Evolutionary conservation across 2,113 vertebrate species (phyloP).

Genomic region (Anguilla rostrata): DNA sequence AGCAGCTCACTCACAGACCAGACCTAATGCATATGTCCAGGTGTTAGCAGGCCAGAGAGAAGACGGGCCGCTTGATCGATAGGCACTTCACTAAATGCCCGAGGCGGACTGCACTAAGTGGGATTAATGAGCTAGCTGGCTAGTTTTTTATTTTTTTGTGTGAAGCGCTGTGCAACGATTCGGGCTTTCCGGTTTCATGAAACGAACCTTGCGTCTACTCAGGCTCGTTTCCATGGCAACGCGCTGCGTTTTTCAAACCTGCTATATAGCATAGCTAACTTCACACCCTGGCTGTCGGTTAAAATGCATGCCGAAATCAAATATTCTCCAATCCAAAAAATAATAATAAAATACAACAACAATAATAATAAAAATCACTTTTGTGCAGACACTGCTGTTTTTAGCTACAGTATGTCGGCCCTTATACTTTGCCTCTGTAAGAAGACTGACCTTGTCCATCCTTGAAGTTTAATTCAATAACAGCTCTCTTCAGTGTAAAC

Average conservation of each 20-base stretch:
- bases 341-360: too few species aligned
- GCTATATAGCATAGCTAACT: neutral
- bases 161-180: neutral
- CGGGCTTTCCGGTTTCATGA: neutral
- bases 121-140: neutral
- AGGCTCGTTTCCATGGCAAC: neutral
- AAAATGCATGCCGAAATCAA: too few species aligned
- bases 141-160: neutral
- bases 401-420: too few species aligned
- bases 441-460: too few species aligned
- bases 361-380: too few species aligned
- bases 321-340: too few species aligned
- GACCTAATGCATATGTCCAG: neutral
- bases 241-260: neutral
- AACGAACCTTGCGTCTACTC: neutral
- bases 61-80: slow-evolving; percentile 7
- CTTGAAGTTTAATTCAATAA: too few species aligned
- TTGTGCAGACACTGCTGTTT: too few species aligned
- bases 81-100: slow-evolving; percentile 8
- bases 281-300: too few species aligned
- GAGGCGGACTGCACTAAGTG: neutral
- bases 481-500: too few species aligned
- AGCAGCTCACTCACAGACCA: neutral
- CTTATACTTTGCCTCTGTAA: too few species aligned
- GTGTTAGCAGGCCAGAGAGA: neutral